These are phyloP conservation scores for Ochotona curzoniae DNA, from an alignment of 2,113 vertebrate genomes.

Conservation along the genomic window DNA sequence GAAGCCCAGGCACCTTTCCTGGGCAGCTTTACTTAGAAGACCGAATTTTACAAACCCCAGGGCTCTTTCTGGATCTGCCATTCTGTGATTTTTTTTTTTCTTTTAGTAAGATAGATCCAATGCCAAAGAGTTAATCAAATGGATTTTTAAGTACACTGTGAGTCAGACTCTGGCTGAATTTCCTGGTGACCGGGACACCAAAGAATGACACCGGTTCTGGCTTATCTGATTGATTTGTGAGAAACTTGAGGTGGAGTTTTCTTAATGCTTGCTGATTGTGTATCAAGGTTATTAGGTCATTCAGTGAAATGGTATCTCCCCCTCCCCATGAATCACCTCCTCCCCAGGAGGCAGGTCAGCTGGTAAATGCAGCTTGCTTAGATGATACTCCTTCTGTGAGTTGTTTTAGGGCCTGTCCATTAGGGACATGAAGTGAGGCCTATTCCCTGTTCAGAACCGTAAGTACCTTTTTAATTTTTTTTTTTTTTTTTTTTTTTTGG, in stretches of 20 bases:
- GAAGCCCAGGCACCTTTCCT: not conserved
- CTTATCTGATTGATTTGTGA: constrained; percentile 62
- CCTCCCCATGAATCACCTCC: not conserved
- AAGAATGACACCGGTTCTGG: not conserved
- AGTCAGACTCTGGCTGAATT: constrained; percentile 40
- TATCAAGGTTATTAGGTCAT: constrained; percentile 29
- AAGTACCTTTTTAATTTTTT: not conserved
- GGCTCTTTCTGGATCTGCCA: not conserved
- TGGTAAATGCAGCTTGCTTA: not conserved
- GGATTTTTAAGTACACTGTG: constrained; percentile 39
- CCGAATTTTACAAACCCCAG: not conserved
- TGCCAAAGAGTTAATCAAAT: not conserved
- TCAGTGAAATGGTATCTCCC: not conserved
- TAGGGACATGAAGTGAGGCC: not conserved
- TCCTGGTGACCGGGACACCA: not conserved
- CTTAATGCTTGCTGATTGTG: not conserved
- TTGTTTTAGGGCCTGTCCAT: not conserved
- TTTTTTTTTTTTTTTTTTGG: no score
- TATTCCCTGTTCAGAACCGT: not conserved
- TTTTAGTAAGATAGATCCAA: not conserved
- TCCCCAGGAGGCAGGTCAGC: not conserved
- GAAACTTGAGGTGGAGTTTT: constrained; percentile 52
- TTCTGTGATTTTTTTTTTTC: not conserved
- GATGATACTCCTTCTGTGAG: not conserved
- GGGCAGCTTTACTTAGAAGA: not conserved